Evolutionary conservation across 2,888 invertebrate species (phyloP), one percentile per base, ranked within the genome.

Genomic region (Eurytoma californica): DNA sequence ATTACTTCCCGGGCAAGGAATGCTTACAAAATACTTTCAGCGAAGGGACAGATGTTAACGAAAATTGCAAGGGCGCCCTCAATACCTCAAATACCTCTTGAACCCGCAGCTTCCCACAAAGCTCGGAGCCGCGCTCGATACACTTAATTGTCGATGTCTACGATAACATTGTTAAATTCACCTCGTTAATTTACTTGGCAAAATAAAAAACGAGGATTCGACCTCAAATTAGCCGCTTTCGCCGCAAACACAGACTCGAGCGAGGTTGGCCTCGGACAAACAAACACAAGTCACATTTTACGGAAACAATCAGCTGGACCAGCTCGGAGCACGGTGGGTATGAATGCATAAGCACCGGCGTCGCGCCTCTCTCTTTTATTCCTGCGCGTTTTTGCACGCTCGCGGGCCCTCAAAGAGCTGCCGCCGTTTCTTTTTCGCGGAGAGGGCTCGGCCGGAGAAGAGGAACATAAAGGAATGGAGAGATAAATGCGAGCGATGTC

Each of bases 271-370:
- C n/a, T 9, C 7, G 61, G 9, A 30, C n/a, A 63, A 63, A 63
- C 39, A 30, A 30, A 39, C 61, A 18, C 20, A 9, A 7, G 87
- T 87, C 85, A 86, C 86, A 85, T 87, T 88, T 88, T 88, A 86
- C 88, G 88, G 86, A 88, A 88, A 89, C 88, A 87, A 88, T 88
- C 88, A 86, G 85, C 84, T 83, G 84, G 83, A 85, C 85, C 86
- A 86, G 47, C 84, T 84, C 72, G 83, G 84, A 87, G 87, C 88
- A 88, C 85, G 88, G 9, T 39, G 39, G 86, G 88, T 88, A 89
- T 89, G 88, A 89, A 89, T 89, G 88, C 88, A 87, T 88, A 88
- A 89, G 84, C 86, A 87, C 86, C 83, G 84, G 20, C 85, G 86
- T 87, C 87, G 88, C 88, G 87, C 87, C 83, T 68, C 61, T 83